Percentiles rank a stretch among this genome's conserved stretches.
phyloP scores from a whole-genome alignment of 2,113 vertebrate genomes.

The Cochlearius cochlearius region DNA sequence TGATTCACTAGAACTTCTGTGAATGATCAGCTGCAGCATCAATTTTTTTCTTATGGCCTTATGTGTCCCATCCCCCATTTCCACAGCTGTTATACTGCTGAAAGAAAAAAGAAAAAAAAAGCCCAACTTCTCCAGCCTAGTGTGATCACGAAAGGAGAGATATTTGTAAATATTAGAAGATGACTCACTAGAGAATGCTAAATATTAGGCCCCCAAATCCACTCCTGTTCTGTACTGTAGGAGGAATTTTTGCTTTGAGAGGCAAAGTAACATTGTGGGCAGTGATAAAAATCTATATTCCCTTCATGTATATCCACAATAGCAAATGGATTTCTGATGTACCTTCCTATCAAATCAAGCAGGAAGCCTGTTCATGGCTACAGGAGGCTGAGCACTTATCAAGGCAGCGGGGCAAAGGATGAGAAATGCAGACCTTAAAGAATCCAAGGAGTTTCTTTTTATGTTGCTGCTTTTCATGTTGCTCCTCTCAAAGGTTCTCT shows the following conservation, averaged over 20 bases:
- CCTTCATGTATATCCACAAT: background rate
- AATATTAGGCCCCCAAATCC: background rate
- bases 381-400: background rate
- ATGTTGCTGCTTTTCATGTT: background rate
- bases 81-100: background rate
- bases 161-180: background rate
- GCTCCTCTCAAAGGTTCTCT: background rate
- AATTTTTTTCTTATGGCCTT: background rate
- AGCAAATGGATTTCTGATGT: background rate
- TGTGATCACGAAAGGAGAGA: background rate
- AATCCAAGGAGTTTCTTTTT: background rate
- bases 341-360: background rate
- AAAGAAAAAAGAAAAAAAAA: background rate
- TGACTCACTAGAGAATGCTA: background rate
- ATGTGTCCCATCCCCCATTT: background rate
- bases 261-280: background rate
- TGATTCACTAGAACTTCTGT: background rate
- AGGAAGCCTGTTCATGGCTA: background rate
- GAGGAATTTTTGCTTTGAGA: background rate
- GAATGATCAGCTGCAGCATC: background rate
- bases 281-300: background rate
- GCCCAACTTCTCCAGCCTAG: background rate
- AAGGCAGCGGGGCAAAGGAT: background rate
- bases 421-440: background rate
- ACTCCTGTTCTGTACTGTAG: background rate